Base-by-base conservation (phyloP, 2,113 vertebrate genomes). In the Scolopax mira region DNA sequence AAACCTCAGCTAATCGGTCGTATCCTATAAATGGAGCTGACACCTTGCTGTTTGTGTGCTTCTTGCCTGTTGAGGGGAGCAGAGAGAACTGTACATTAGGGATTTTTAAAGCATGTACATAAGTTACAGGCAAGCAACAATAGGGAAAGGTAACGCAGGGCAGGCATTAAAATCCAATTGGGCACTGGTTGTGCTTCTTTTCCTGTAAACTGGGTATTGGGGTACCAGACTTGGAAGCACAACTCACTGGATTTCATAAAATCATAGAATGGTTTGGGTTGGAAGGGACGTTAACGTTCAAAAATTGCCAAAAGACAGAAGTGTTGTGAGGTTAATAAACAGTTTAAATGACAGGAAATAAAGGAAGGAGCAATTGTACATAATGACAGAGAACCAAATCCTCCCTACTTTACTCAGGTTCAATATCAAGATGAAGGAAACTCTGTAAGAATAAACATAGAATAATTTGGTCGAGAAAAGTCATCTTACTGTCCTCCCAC, bases 161-260 rank as follows among this genome's bases (percentile, higher is more conserved):
- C 9, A 46, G n/a, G 13, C 51, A 90, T 88, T 94, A 92, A 93
- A 93, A 93, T 83, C 51, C 55, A 86, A 83, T 88, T 74, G 33
- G 54, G 35, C 41, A 73, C 33, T 35, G 14, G 24, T 58, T 85
- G 44, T 90, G 21, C 85, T 85, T 95, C 62, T 41, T 80, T 6
- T 46, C 64, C 31, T 78, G 28, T 39, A 89, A 91, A 65, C 19
- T 28, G 33, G 13, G 25, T 30, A 37, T 66, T 41, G 25, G 27
- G 13, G 37, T 90, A 71, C 77, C 85, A 90, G 54, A 61, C 44
- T 90, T 35, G n/a, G 60, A 90, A 74, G 33, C 15, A 18, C 58
- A 89, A 84, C 28, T 89, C 51, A 66, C 11, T 37, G 82, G 49
- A 94, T 75, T 73, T 83, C 37, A 41, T 35, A 16, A 9, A 35